Evolutionary conservation across 1,140 invertebrate species (phyloP), one percentile per base, ranked within the genome.

Genomic region (Drosophila kurseongensis): DNA sequence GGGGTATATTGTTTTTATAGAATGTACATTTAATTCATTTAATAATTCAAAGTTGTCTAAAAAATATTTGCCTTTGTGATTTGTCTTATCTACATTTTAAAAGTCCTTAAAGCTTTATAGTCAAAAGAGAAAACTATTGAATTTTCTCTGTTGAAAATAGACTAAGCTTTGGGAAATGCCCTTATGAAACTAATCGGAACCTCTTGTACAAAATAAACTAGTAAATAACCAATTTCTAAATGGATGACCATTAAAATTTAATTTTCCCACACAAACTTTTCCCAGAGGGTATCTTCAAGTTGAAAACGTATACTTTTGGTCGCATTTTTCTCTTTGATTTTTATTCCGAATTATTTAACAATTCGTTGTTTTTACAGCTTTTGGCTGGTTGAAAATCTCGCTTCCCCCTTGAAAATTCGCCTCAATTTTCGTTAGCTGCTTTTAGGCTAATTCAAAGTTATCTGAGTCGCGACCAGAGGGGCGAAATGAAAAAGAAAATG

Each of bases 361-460:
- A 47, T 44, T 45, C 35, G 13, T 27, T 63, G 40, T 66, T 66
- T 47, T 47, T 36, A 9, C 12, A 18, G 14, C 35, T 29, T 4
- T 14, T 45, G 14, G 14, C 12, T 12, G 5, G 18, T 18, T 23
- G 18, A 41, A 29, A 18, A 32, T 2, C 9, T 32, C 27, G 29
- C 5, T 36, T 36, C 42, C 44, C 40, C n/a, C 47, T 63, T 65
- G 35, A 65, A 67, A 35, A 38, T 29, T 9, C 16, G 10, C 32
- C 47, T 40, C 40, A 8, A 4, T 16, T 40, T 48, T 42, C 40
- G 32, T 14, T 35, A 65, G n/a, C 51, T 57, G 65, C 65, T 57
- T 69, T 54, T 50, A 45, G 36, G 67, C 67, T 58, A 71, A 72
- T 72, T 71, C 66, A 58, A 72, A 71, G 67, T 36, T 50, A 71